Conservation (phyloP, 2,113 vertebrate genomes). For the Saguinus imperator region DNA sequence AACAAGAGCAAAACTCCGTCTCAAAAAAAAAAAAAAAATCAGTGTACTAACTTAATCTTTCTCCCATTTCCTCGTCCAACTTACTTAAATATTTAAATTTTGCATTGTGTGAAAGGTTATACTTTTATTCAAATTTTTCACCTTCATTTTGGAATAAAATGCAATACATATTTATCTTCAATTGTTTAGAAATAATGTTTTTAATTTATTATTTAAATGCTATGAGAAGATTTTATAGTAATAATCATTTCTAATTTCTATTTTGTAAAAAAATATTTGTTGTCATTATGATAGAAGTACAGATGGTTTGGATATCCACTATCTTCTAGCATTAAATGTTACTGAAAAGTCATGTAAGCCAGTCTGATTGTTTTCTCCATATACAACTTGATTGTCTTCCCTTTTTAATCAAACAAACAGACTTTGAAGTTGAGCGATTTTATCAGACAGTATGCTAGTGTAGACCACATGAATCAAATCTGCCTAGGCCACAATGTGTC, state of each 20-base stretch:
- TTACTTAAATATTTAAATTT: background rate
- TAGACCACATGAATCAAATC: background rate
- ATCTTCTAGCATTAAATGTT: background rate
- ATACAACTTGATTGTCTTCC: background rate
- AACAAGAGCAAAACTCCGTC: no score
- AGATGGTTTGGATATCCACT: background rate
- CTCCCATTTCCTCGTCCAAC: background rate
- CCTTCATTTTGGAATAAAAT: background rate
- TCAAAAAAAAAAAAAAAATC: background rate
- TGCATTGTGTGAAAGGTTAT: background rate
- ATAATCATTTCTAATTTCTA: background rate
- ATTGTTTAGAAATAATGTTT: background rate
- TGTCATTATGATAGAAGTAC: background rate
- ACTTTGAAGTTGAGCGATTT: background rate
- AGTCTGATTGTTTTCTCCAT: background rate
- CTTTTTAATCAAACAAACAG: background rate
- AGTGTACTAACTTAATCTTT: background rate
- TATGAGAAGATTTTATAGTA: background rate
- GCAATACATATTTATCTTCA: background rate
- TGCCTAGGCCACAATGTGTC: background rate
- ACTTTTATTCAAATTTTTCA: background rate
- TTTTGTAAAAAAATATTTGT: background rate
- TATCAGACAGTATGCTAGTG: background rate
- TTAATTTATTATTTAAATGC: background rate
- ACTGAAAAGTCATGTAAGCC: background rate